Evolutionary conservation across 2,797 vertebrate genomes (phyloP).

Genomic region (Pterois miles): DNA sequence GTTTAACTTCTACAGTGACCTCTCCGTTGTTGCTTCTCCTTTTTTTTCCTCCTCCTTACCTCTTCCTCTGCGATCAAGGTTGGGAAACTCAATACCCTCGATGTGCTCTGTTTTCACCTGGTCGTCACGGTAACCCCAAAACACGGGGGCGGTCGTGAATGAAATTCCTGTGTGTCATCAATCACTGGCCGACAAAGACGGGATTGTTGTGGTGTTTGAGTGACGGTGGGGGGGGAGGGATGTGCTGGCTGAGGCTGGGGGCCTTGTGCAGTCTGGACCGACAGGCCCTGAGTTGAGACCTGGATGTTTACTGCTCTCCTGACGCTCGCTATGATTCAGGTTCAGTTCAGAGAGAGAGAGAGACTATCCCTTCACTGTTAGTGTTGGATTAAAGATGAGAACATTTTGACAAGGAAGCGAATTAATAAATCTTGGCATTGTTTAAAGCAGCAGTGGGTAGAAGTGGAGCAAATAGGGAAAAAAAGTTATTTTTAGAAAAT

Average conservation of each 20-base stretch:
- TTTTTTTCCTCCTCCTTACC: slow-evolving; percentile 17
- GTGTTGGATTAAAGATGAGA: neutral
- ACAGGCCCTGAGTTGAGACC: slow-evolving; percentile 55
- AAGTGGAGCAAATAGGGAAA: too few species aligned
- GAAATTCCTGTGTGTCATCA: slow-evolving; percentile 81
- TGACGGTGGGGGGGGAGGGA: slow-evolving; percentile 58
- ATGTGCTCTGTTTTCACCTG: slow-evolving; percentile 77
- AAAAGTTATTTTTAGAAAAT: too few species aligned
- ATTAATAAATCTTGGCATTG: neutral
- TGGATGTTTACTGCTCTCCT: slow-evolving; percentile 73
- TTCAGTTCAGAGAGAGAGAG: slow-evolving; percentile 23
- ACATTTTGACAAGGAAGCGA: neutral
- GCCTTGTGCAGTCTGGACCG: slow-evolving; percentile 50
- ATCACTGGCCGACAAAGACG: slow-evolving; percentile 76
- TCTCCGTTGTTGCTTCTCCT: slow-evolving; percentile 50
- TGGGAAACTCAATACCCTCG: slow-evolving; percentile 71
- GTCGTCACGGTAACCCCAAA: slow-evolving; percentile 80
- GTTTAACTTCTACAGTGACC: slow-evolving; percentile 76
- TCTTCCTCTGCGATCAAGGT: slow-evolving; percentile 64
- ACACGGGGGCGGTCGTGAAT: slow-evolving; percentile 72
- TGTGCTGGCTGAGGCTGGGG: slow-evolving; percentile 62
- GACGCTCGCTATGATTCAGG: slow-evolving; percentile 66
- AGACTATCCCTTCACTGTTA: neutral
- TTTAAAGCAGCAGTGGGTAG: too few species aligned
- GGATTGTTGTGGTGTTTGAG: slow-evolving; percentile 69